Conservation (phyloP, 2,113 vertebrate genomes). For the Neotoma lepida region DNA sequence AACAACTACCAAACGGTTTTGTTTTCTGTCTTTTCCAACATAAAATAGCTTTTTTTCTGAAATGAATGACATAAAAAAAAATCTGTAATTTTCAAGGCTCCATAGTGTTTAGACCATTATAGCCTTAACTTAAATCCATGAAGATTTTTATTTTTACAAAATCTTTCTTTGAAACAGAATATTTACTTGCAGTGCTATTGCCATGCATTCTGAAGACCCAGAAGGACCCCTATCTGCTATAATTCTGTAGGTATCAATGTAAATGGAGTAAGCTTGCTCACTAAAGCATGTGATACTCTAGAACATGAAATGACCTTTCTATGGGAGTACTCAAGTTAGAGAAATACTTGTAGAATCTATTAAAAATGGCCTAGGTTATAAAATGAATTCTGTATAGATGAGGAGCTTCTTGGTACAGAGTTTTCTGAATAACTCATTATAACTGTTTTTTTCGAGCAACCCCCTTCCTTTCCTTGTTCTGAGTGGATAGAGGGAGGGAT, state of each 20-base stretch:
- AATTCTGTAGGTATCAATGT: not conserved
- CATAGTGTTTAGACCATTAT: slow-evolving; percentile 1
- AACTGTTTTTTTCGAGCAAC: slow-evolving; percentile 33
- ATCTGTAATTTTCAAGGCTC: not conserved
- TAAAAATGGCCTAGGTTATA: slow-evolving; percentile 39
- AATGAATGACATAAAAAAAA: slow-evolving; percentile 77
- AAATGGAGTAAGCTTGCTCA: not conserved
- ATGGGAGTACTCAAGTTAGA: not conserved
- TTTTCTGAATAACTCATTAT: slow-evolving; percentile 39
- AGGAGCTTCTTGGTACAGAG: slow-evolving; percentile 1
- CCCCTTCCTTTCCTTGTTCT: not conserved
- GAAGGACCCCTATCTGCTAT: not conserved
- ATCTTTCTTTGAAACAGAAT: slow-evolving; percentile 14
- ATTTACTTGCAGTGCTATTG: slow-evolving; percentile 31
- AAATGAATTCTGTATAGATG: not conserved
- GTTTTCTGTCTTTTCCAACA: slow-evolving; percentile 86
- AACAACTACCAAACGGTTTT: slow-evolving; percentile 86
- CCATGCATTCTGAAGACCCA: not conserved
- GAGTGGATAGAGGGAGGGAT: not conserved
- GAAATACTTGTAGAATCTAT: not conserved
- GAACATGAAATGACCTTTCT: not conserved
- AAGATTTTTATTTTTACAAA: not conserved
- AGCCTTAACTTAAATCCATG: not conserved
- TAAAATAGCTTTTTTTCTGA: slow-evolving; percentile 87
- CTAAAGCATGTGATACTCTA: not conserved